Percentiles rank a stretch among this genome's conserved stretches.
These are phyloP conservation scores for Patiria pectinifera DNA, from an alignment of 53 echinoderm and acorn worm genomes.

Conservation along the genomic window DNA sequence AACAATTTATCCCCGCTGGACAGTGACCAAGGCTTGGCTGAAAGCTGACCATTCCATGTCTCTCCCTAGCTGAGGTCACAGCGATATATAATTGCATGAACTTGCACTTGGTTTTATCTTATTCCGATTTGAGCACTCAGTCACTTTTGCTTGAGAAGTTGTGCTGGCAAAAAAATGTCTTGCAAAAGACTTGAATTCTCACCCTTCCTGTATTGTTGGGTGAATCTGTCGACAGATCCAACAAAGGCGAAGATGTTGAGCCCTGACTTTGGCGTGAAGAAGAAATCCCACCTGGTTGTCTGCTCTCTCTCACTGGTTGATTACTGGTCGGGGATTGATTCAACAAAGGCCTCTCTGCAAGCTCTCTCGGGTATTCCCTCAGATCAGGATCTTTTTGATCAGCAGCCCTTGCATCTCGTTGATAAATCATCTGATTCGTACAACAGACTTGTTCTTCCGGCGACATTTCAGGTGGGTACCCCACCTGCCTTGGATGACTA, in stretches of 20 bases:
- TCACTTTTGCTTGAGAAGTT: too few species aligned
- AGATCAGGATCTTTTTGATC: background rate
- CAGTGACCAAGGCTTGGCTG: too few species aligned
- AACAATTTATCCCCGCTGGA: too few species aligned
- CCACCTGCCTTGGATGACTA: background rate
- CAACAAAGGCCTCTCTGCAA: slow-evolving; percentile 60
- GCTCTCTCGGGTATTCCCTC: slow-evolving; percentile 72
- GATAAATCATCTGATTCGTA: background rate
- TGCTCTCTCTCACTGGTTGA: background rate
- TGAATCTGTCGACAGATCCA: too few species aligned
- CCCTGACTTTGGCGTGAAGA: background rate
- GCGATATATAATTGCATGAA: too few species aligned
- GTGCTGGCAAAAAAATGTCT: too few species aligned
- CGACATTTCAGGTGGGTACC: background rate
- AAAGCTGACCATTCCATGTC: too few species aligned
- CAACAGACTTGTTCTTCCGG: background rate
- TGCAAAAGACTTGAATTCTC: background rate
- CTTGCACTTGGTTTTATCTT: too few species aligned
- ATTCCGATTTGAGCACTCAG: too few species aligned
- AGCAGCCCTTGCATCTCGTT: slow-evolving; percentile 2
- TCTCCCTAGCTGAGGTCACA: too few species aligned
- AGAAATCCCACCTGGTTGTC: background rate
- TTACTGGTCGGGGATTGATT: background rate
- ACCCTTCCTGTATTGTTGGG: background rate
- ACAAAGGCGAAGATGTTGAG: background rate